Percentiles rank a stretch among this genome's conserved stretches.
phyloP scores from a whole-genome alignment of 2,797 vertebrate species.

The Cossypha dichroa region DNA sequence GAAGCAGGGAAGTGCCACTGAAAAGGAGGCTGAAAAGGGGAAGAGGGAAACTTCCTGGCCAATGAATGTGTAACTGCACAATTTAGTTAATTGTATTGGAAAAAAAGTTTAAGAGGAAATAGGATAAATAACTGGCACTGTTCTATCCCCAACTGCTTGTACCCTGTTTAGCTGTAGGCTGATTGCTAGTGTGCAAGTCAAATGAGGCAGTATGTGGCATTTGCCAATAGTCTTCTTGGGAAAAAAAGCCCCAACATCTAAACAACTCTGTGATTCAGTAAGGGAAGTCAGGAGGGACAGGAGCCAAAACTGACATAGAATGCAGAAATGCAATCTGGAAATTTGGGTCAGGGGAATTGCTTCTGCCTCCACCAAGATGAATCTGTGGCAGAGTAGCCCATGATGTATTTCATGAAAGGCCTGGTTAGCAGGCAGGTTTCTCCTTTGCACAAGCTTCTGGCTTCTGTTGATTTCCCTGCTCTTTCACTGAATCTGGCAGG shows the following conservation, averaged over 20 bases:
- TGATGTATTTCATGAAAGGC: not conserved
- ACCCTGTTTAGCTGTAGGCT: not conserved
- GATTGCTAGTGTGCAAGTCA: not conserved
- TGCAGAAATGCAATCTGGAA: not conserved
- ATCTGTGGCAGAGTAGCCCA: not conserved
- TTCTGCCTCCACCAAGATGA: not conserved
- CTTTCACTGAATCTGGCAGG: not conserved
- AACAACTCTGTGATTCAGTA: not conserved
- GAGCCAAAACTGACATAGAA: not conserved
- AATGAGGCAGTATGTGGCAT: not conserved
- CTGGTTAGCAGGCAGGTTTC: not conserved
- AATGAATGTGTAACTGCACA: conserved; percentile 11
- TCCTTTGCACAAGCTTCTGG: not conserved
- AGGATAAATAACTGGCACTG: not conserved
- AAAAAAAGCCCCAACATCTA: not conserved
- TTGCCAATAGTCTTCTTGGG: not conserved
- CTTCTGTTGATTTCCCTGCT: not conserved
- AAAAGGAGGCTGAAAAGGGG: conserved; percentile 20
- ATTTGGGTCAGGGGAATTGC: not conserved
- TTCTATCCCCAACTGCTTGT: not conserved
- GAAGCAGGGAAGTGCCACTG: conserved; percentile 16
- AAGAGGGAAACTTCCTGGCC: conserved; percentile 50
- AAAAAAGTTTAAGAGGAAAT: conserved; percentile 33
- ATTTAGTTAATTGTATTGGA: conserved; percentile 45
- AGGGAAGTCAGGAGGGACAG: not conserved